Evolutionary conservation across 2,888 invertebrate species (phyloP).

Genomic region (Diabrotica balteata): DNA sequence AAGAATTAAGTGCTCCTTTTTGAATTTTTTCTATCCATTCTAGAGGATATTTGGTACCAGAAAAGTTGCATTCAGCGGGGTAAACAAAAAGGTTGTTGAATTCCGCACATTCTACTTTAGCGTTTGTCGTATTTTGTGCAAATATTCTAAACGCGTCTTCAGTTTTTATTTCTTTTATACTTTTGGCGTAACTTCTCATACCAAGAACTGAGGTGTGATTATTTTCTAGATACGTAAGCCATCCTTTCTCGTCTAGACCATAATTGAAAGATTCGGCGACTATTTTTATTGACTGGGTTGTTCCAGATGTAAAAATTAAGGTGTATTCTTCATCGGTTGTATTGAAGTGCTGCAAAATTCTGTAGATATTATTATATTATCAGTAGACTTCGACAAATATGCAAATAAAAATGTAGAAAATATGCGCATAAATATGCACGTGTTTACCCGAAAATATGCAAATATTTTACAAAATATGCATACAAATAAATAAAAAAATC

Average conservation of each 20-base stretch:
- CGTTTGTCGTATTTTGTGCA: slow-evolving; percentile 13
- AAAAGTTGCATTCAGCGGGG: slow-evolving; percentile 95
- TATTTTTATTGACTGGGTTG: slow-evolving; percentile 86
- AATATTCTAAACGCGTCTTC: slow-evolving; percentile 63
- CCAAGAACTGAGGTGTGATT: slow-evolving; percentile 97
- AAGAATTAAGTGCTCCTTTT: slow-evolving; percentile 65
- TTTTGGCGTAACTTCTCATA: slow-evolving; percentile 77
- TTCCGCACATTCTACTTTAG: slow-evolving; percentile 8
- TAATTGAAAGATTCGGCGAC: slow-evolving; percentile 84
- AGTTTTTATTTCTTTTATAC: slow-evolving; percentile 67
- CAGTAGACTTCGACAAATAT: too few species aligned
- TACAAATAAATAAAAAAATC: too few species aligned
- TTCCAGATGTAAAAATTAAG: slow-evolving; percentile 92
- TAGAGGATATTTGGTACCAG: slow-evolving; percentile 88
- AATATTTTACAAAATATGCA: too few species aligned
- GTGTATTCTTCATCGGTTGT: slow-evolving; percentile 81
- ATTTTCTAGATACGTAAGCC: slow-evolving; percentile 83
- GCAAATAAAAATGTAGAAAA: too few species aligned
- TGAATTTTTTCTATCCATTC: slow-evolving; percentile 71
- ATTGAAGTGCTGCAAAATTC: slow-evolving; percentile 85
- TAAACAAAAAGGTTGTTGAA: slow-evolving; percentile 76
- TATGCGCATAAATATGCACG: too few species aligned
- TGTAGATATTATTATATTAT: slow-evolving; percentile 52
- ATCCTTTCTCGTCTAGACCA: slow-evolving; percentile 47
- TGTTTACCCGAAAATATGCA: too few species aligned